A percentile compares a stretch with the other conserved stretches of the same genome.
Conservation (phyloP, 2,113 vertebrate genomes). For the Eublepharis macularius region DNA sequence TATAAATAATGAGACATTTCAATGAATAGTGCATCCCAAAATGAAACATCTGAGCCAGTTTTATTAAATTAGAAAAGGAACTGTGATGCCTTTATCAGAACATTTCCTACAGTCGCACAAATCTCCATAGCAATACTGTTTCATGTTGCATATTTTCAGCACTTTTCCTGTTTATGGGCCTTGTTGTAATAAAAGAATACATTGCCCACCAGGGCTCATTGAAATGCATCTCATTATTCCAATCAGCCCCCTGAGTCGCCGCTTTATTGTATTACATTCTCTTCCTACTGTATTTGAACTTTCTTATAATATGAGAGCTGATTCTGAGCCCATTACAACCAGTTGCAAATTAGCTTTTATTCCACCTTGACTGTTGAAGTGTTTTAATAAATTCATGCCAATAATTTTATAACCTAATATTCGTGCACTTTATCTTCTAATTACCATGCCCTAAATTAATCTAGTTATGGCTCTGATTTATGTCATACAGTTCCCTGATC, state of each 20-base stretch:
- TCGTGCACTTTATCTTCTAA: conserved; percentile 61
- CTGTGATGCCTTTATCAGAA: conserved; percentile 35
- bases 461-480: conserved; percentile 54
- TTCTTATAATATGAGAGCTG: conserved; percentile 61
- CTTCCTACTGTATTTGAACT: conserved; percentile 65
- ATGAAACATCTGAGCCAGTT: neutral
- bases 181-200: conserved; percentile 58
- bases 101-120: conserved; percentile 50
- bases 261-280: conserved; percentile 65
- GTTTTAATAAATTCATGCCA: conserved; percentile 66
- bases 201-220: conserved; percentile 61
- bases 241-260: conserved; percentile 61
- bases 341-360: conserved; percentile 69
- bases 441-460: conserved; percentile 63
- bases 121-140: conserved; percentile 39
- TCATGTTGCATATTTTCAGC: conserved; percentile 49
- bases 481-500: conserved; percentile 44
- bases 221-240: conserved; percentile 69
- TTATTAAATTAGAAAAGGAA: conserved; percentile 34
- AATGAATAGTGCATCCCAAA: neutral
- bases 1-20: neutral
- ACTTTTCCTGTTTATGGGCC: conserved; percentile 53
- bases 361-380: conserved; percentile 53
- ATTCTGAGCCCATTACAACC: conserved; percentile 60
- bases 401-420: conserved; percentile 64